Evolutionary conservation across 2,113 vertebrate genomes (phyloP).

Genomic region (Melanocharis versteri): DNA sequence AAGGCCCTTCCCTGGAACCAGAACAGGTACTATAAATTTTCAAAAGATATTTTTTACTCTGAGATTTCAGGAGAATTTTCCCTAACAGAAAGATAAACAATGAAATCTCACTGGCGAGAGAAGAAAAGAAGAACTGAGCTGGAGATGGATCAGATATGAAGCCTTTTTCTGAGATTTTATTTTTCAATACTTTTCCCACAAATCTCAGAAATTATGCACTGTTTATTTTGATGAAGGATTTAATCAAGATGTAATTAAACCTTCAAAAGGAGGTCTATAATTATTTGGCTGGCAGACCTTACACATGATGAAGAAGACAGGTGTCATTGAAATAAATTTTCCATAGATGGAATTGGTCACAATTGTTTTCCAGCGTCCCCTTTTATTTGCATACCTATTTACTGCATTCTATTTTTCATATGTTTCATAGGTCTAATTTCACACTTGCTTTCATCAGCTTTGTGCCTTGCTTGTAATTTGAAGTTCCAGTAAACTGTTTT

Average conservation of each 20-base stretch:
- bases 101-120: not conserved
- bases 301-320: not conserved
- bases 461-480: not conserved
- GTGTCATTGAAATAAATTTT: not conserved
- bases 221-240: not conserved
- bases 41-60: not conserved
- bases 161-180: not conserved
- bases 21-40: not conserved
- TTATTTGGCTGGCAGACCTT: not conserved
- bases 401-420: not conserved
- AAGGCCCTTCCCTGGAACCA: not conserved
- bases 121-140: not conserved
- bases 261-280: not conserved
- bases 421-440: not conserved
- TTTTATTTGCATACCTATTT: not conserved
- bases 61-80: not conserved
- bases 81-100: not conserved
- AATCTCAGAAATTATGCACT: not conserved
- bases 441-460: not conserved
- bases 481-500: conserved; percentile 44
- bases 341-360: not conserved
- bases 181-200: not conserved
- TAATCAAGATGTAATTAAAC: not conserved
- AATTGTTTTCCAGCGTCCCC: not conserved
- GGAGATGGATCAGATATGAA: not conserved